Base-by-base conservation (phyloP, 2,113 vertebrate species). In the Holacanthus passer region DNA sequence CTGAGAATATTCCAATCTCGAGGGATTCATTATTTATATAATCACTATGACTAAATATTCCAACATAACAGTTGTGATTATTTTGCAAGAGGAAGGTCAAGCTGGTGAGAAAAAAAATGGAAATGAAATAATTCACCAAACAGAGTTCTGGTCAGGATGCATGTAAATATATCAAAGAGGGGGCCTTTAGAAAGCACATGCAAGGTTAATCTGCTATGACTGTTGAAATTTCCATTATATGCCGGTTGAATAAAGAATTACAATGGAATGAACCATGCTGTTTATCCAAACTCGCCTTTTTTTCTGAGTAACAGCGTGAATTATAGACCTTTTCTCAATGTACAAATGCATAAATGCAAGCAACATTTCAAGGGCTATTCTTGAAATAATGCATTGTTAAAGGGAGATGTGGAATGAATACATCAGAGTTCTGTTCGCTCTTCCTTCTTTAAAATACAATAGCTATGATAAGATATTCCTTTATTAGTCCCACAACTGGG, bases 61-160 rank as follows among this genome's bases (percentile, higher is more conserved):
- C 94, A 95, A 95, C 96, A 96, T 96, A 97, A 96, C 96, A 97
- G 94, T 95, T 94, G 94, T 97, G 96, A 97, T 98, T 97, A 96
- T 97, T 97, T 96, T 96, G 95, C 95, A 95, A 96, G 96, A 96
- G 95, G 96, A 97, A 97, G 97, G 97, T 98, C 97, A 97, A 96
- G 93, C 93, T 93, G 94, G 92, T 95, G 94, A 95, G 47, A 94
- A 95, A 96, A 96, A 90, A 93, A 94, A 95, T 96, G 96, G 96
- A 83, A 97, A 97, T 97, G 95, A 96, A 96, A 96, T 96, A 96
- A 97, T 96, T 97, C 92, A 95, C 95, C 95, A 96, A 97, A 97
- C 94, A 96, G 95, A 94, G 92, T 96, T 97, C 95, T 95, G 94
- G 95, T 96, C 95, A 90, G 81, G 94, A 96, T 93, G 96, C 96